Percentiles rank a stretch among this genome's conserved stretches.
phyloP scores from a whole-genome alignment of 1,140 invertebrate species.

The Cotesia typhae region DNA sequence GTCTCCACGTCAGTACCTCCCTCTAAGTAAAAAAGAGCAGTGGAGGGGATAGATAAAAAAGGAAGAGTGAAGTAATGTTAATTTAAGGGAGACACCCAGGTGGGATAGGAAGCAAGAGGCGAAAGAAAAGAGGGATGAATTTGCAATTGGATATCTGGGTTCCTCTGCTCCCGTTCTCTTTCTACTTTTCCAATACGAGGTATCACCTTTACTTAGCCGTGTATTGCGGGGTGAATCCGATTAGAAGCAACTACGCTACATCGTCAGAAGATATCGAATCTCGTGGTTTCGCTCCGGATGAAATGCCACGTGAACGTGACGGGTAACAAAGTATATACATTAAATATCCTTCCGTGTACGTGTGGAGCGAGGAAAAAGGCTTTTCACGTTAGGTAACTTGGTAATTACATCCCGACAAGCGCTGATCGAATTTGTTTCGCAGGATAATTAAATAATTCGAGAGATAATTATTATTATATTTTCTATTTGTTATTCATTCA shows the following conservation, averaged over 20 bases:
- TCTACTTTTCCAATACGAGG: too few species aligned
- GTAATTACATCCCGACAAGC: constrained; percentile 26
- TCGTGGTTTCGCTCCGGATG: background rate
- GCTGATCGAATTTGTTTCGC: constrained; percentile 22
- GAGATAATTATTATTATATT: too few species aligned
- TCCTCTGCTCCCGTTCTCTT: too few species aligned
- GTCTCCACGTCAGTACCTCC: constrained; percentile 38
- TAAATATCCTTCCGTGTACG: background rate
- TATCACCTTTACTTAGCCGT: constrained; percentile 1
- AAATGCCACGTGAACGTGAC: background rate
- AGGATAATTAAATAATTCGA: constrained; percentile 23
- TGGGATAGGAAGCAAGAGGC: background rate
- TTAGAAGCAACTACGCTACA: constrained; percentile 21
- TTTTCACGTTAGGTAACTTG: constrained; percentile 8
- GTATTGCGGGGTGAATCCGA: constrained; percentile 24
- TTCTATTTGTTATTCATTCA: constrained; percentile 28
- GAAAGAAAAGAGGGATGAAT: too few species aligned
- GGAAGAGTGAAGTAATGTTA: background rate
- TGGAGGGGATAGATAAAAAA: background rate
- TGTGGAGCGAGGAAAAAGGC: background rate
- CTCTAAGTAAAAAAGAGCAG: background rate
- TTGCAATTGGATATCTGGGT: too few species aligned
- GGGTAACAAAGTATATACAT: constrained; percentile 2
- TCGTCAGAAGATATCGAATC: constrained; percentile 26
- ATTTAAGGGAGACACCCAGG: background rate